Base-by-base conservation (phyloP, 53 echinoderm and acorn worm species). In the Luidia sarsii region DNA sequence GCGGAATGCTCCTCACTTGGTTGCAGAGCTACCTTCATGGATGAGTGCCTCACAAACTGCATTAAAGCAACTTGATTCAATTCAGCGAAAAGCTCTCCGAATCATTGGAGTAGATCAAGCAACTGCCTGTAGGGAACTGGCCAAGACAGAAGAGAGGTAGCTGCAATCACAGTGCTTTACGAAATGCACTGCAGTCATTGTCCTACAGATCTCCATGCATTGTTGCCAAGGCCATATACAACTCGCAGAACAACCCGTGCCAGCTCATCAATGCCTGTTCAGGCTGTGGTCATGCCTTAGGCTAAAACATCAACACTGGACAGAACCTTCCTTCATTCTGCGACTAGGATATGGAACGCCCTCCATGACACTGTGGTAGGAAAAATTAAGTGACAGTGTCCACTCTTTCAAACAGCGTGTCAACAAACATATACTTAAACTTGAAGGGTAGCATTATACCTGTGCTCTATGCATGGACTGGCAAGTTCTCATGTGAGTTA, bases 141-240 rank as follows among this genome's bases (percentile, higher is more conserved):
- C 23, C 21, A 59, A 2, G 68, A 86, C 35, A 67, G 86, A 65
- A 41, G 87, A 16, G 34, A 46, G 71, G 71, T 71, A 3, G 48
- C 70, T 27, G 72, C 82, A 10, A 20, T 33, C 8, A 72, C 82
- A 33, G 63, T 82, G 22, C 50, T 87, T 15, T 87, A 82, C 65
- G 79, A 70, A 67, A 80, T 80, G 87, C 87, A 81, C 48, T 80
- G 80, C 68, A 80, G 68, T 30, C 49, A 30, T n/a, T 50, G 81
- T 35, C 81, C 81, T 33, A 1, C 59, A 60, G 68, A 87, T 57
- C 54, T 74, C 37, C 54, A 20, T n/a, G n/a, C n/a, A n/a, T n/a
- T n/a, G n/a, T n/a, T n/a, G n/a, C n/a, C n/a, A n/a, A n/a, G n/a
- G n/a, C 84, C 63, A 20, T 63, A 74, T 28, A 49, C 41, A 36